phyloP scores from a whole-genome alignment of 2,797 vertebrate genomes.

The Channallabes apus region DNA sequence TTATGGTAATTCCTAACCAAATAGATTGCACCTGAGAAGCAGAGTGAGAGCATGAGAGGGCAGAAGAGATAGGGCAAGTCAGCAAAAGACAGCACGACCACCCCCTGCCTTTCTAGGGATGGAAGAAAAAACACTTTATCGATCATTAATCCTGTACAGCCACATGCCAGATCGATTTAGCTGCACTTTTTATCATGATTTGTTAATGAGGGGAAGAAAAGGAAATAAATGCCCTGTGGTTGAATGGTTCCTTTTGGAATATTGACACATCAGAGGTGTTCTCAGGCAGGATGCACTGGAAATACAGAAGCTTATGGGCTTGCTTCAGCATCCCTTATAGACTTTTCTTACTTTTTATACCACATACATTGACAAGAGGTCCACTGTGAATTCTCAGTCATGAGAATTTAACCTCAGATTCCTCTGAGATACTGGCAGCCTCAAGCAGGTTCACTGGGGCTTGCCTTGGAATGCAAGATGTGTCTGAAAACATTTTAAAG shows the following conservation, averaged over 20 bases:
- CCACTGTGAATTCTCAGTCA: background rate
- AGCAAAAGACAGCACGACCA: constrained; percentile 9
- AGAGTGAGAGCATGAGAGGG: constrained; percentile 28
- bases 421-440: background rate
- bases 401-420: constrained; percentile 25
- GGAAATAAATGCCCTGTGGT: background rate
- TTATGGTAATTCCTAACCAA: constrained; percentile 67
- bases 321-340: constrained; percentile 12
- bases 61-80: constrained; percentile 10
- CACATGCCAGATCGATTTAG: background rate
- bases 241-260: constrained; percentile 19
- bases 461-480: background rate
- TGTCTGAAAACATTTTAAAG: background rate
- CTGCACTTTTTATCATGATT: background rate
- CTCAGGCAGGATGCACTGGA: background rate
- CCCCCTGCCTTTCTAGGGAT: background rate
- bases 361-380: background rate
- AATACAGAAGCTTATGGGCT: constrained; percentile 7
- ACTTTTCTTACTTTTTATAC: constrained; percentile 3
- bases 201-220: constrained; percentile 19
- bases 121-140: background rate
- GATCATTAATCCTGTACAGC: background rate
- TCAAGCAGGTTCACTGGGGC: background rate
- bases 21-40: constrained; percentile 69
- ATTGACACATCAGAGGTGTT: background rate